Evolutionary conservation across 2,797 vertebrate genomes (phyloP), one percentile per base, ranked within the genome.

Genomic region (Dendrocincla fuliginosa): DNA sequence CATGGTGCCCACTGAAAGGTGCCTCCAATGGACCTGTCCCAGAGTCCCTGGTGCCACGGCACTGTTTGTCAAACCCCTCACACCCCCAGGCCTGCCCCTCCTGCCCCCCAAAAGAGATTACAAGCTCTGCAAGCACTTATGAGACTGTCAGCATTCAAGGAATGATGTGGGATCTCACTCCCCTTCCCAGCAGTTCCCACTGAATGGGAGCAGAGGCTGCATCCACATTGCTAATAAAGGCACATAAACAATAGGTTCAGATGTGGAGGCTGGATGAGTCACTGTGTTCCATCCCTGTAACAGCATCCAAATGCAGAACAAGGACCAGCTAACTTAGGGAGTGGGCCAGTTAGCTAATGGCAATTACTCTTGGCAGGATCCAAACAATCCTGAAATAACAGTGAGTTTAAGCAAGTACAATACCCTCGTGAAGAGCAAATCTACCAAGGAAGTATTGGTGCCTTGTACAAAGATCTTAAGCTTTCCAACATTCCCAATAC

Each of bases 241-340:
- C 20, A 0, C 0, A 14, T 60, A 88, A 94, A 95, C 93, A 96
- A 84, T 53, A 57, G 64, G 65, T 18, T 91, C 33, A 47, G 55
- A 61, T 27, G 81, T 11, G 80, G 83, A 73, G 77, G 67, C 85
- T 74, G 91, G 65, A 23, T 87, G 91, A 96, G 70, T 95, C 96
- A 95, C 89, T 1, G 2, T 1, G 30, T 6, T 13, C 61, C 35
- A 64, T 60, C 81, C 55, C 63, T 73, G 82, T 4, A 82, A 88
- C 0, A 35, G 79, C 46, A 95, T 73, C 73, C 69, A 5, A 81
- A 79, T 3, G 27, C 79, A 69, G 70, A 91, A 56, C 41, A 71
- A 84, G 91, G 76, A 91, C 76, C 89, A 56, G 87, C 57, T 57
- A 39, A 87, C 75, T 64, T 6, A 83, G 93, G 94, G 91, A 96